These are phyloP conservation scores for Euura saliciscinereae DNA, from an alignment of 1,140 invertebrate genomes.

Conservation along the genomic window DNA sequence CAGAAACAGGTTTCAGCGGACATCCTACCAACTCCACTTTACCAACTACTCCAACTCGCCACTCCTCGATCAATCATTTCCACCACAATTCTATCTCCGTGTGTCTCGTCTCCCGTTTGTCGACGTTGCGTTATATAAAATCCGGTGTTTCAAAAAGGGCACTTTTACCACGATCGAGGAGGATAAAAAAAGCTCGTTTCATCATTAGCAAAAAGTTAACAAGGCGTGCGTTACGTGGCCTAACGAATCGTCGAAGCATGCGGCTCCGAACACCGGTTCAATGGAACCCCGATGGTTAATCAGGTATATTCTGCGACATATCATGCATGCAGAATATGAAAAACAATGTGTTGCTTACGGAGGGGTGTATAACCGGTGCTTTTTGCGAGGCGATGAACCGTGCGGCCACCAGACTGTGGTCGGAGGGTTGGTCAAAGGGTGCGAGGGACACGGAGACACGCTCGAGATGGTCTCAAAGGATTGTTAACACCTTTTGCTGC, in stretches of 20 bases:
- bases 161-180: too few species aligned
- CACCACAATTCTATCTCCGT: slow-evolving; percentile 8
- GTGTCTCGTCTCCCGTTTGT: background rate
- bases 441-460: background rate
- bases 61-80: slow-evolving; percentile 18
- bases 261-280: slow-evolving; percentile 31
- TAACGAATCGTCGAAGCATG: slow-evolving; percentile 40
- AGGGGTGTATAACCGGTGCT: background rate
- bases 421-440: background rate
- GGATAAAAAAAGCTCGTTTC: too few species aligned
- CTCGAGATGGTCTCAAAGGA: slow-evolving; percentile 1
- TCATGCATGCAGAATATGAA: slow-evolving; percentile 1
- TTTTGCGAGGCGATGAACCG: slow-evolving; percentile 2
- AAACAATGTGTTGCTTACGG: background rate
- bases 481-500: slow-evolving; percentile 6
- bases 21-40: slow-evolving; percentile 16
- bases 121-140: too few species aligned
- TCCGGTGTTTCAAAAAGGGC: too few species aligned
- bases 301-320: slow-evolving; percentile 30
- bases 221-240: slow-evolving; percentile 1
- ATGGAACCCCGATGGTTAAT: slow-evolving; percentile 38
- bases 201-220: background rate
- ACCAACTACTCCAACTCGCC: slow-evolving; percentile 15
- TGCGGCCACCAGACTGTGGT: background rate
- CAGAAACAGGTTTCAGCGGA: background rate